Evolutionary conservation across 2,888 invertebrate genomes (phyloP).

Genomic region (Hypselothyrea guttata): DNA sequence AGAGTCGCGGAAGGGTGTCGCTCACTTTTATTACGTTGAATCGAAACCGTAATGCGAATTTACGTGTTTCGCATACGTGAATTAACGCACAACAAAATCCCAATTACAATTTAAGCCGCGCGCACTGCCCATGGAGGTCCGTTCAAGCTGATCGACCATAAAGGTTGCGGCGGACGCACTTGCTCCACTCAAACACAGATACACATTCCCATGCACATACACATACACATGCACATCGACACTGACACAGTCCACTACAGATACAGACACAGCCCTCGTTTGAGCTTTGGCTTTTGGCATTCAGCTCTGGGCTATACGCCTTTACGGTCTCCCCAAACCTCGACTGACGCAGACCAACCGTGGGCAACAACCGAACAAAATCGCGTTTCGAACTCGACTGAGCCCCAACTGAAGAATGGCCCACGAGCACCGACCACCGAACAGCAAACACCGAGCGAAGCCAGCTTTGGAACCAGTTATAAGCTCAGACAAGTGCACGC

Average conservation of each 20-base stretch:
- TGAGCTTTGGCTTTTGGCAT: background rate
- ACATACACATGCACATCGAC: conserved; percentile 5
- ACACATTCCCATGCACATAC: conserved; percentile 12
- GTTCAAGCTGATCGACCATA: conserved; percentile 23
- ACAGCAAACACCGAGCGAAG: conserved; percentile 21
- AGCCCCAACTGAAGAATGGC: conserved; percentile 66
- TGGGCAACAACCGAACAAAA: conserved; percentile 61
- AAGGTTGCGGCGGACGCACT: conserved; percentile 59
- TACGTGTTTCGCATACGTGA: conserved; percentile 69
- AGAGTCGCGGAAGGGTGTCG: background rate
- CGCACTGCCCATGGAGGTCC: conserved; percentile 44
- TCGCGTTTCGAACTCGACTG: conserved; percentile 66
- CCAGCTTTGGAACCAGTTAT: conserved; percentile 57
- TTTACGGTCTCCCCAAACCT: conserved; percentile 17
- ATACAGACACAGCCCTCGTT: too few species aligned
- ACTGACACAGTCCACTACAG: conserved; percentile 32
- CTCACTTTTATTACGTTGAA: conserved; percentile 60
- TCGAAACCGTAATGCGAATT: conserved; percentile 62
- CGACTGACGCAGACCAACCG: conserved; percentile 44
- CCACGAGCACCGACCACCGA: conserved; percentile 15
- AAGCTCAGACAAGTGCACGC: conserved; percentile 52
- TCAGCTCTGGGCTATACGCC: too few species aligned
- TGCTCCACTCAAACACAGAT: conserved; percentile 40
- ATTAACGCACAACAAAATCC: conserved; percentile 20
- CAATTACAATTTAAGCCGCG: conserved; percentile 31